These are phyloP conservation scores for Seladonia tumulorum DNA, from an alignment of 2,888 invertebrate genomes.

Conservation along the genomic window DNA sequence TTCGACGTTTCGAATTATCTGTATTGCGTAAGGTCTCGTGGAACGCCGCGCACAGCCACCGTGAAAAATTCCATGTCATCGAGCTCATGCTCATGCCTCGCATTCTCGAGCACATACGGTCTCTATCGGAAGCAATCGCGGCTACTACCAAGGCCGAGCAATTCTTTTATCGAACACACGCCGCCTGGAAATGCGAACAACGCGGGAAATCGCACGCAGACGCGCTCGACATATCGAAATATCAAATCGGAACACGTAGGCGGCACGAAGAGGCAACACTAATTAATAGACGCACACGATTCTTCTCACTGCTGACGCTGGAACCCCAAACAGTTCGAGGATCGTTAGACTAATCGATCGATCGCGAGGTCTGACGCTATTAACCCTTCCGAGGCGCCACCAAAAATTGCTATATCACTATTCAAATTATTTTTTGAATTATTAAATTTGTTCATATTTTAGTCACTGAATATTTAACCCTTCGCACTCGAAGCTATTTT, in stretches of 20 bases:
- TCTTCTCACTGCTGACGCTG: not conserved
- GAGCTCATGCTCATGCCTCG: not conserved
- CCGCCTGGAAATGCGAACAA: not conserved
- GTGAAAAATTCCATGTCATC: conserved; percentile 19
- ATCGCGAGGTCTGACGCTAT: not conserved
- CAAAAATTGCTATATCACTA: too few relatives aligned
- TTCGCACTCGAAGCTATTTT: too few relatives aligned
- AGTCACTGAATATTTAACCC: too few relatives aligned
- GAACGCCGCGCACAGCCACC: not conserved
- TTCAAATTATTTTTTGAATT: too few relatives aligned
- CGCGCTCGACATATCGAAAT: not conserved
- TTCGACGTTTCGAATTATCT: conserved; percentile 1
- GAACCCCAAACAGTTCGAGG: not conserved
- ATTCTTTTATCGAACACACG: not conserved
- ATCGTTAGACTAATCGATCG: not conserved
- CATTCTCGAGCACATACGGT: not conserved
- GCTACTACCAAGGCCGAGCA: not conserved
- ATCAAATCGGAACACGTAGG: not conserved
- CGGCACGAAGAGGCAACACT: not conserved
- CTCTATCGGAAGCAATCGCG: not conserved
- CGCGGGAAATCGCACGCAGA: not conserved
- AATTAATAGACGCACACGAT: not conserved
- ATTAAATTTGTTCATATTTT: too few relatives aligned
- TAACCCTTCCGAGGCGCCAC: too few relatives aligned
- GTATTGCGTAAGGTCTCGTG: conserved; percentile 31